phyloP scores from a whole-genome alignment of 2,113 vertebrate species.

The Pygoscelis adeliae region DNA sequence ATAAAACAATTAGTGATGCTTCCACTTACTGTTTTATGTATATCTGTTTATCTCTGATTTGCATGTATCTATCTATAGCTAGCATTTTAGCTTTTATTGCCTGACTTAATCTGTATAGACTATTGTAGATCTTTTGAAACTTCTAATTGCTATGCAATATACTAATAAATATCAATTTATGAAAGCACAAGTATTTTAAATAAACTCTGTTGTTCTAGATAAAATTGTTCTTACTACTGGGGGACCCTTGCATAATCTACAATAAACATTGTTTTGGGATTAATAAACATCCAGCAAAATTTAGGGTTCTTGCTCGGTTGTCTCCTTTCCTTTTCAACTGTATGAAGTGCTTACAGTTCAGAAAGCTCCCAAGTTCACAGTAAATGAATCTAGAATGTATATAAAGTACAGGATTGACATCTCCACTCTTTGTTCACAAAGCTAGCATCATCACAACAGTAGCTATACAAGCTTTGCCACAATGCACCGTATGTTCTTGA shows the following conservation, averaged over 20 bases:
- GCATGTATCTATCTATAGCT: not conserved
- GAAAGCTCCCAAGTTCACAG: not conserved
- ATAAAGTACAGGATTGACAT: not conserved
- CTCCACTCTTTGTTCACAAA: not conserved
- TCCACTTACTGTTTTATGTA: not conserved
- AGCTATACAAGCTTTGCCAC: not conserved
- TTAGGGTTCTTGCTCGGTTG: not conserved
- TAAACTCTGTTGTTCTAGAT: not conserved
- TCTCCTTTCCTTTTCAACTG: not conserved
- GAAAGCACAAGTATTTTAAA: not conserved
- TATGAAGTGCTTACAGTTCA: not conserved
- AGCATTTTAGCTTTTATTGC: not conserved
- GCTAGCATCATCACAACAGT: not conserved
- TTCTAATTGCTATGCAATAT: not conserved
- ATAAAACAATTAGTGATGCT: not conserved
- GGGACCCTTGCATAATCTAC: not conserved
- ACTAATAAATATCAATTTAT: not conserved
- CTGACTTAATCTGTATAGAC: not conserved
- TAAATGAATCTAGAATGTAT: not conserved
- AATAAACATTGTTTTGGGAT: not conserved
- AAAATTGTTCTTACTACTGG: not conserved
- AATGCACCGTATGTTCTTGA: not conserved
- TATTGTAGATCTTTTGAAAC: not conserved
- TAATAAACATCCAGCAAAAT: not conserved
- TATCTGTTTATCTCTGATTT: not conserved